Evolutionary conservation across 2,113 vertebrate genomes (phyloP), one percentile per base, ranked within the genome.

Genomic region (Trichomycterus rosablanca): DNA sequence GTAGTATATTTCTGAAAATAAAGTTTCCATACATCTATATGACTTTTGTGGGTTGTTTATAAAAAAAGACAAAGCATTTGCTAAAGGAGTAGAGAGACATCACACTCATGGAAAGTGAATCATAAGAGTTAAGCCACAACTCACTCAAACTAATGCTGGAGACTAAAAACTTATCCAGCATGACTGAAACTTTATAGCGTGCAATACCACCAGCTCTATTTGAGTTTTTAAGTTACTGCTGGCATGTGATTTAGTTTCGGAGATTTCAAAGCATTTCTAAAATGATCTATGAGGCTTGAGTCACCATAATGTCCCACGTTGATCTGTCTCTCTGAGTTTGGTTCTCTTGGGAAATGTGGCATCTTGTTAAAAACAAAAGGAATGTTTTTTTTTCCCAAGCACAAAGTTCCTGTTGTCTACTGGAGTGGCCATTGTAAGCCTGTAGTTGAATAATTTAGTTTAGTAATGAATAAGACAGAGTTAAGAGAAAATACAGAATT

Each of bases 131-230:
- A 62, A 68, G 56, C 50, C 72, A 69, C 62, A 68, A 59, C 67
- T 67, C 67, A 66, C 71, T 77, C 67, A 42, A 39, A 56, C n/a
- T 66, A 72, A 72, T 68, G 59, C 73, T 78, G 70, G 73, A 80
- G 70, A 76, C 76, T 73, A 76, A 74, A 72, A 71, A 57, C 73
- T 67, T 60, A 72, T 76, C 72, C 78, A 80, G 74, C 78, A 72
- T 69, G 73, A 76, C 56, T 72, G 46, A 73, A 78, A 75, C 66
- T 82, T 83, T 80, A 83, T 78, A 78, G 69, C 80, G 79, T 84
- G 70, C 66, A 82, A 81, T 82, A 81, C 78, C 79, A 67, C 77
- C 55, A 71, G 66, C 79, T 78, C 76, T 74, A 67, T 66, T 73
- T 68, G 67, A 51, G 61, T 69, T 71, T 75, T 22, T 78, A 66